Evolutionary conservation across 2,797 vertebrate species (phyloP), one percentile per base, ranked within the genome.

Genomic region (Eleutherodactylus coqui): DNA sequence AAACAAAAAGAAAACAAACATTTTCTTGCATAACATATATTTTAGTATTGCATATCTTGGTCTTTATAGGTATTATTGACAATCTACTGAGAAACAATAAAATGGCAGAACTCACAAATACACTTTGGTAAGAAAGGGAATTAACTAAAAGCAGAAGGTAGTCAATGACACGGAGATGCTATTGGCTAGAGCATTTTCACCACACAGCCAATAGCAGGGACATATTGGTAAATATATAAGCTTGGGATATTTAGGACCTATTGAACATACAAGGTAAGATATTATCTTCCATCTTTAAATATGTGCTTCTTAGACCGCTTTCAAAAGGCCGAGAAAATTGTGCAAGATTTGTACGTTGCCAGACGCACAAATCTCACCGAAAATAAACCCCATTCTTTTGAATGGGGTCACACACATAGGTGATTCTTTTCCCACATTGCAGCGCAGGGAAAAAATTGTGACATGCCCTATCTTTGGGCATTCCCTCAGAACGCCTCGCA

Each of bases 1-100:
- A 89, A 89, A 85, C 87, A 55, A 88, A 45, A 78, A n/a, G n/a
- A n/a, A n/a, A n/a, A n/a, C n/a, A n/a, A 17, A 53, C 8, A 43
- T 36, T 9, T 36, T 38, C 53, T 45, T 67, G 41, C 58, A 80
- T 14, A 81, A 69, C 21, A 67, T 64, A 67, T 64, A 62, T 47
- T 80, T 27, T 19, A 38, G 13, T 17, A 43, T 60, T 78, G 11
- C 24, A 78, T 41, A 17, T 16, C 1, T n/a, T 72, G 11, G 70
- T 5, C 41, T 27, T 27, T 73, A 45, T 2, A 73, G 21, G 45
- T 16, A 73, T 43, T 36, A 24, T 41, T 70, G 5, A 27, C 9
- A 16, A n/a, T 19, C 34, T 64, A 34, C 60, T 60, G 11, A 64
- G 17, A 51, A 64, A 64, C 32, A 13, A 64, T 32, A 0, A 32